Percentiles rank a stretch among this genome's conserved stretches.
phyloP scores from a whole-genome alignment of 1,140 invertebrate species.

The Scaptomyza hsui region DNA sequence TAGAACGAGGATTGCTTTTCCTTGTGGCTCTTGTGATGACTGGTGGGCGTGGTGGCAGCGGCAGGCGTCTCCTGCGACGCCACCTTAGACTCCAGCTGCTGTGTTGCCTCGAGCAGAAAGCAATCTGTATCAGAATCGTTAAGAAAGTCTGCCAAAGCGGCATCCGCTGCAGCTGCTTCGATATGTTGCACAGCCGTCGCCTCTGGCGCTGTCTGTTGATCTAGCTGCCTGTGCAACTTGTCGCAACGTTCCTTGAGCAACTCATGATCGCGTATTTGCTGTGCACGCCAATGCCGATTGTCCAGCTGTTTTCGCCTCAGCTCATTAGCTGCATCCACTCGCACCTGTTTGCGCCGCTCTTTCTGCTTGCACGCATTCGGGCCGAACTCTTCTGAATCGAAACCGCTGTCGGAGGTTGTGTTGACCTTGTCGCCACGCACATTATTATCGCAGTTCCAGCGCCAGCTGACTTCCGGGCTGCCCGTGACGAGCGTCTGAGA shows the following conservation, averaged over 20 bases:
- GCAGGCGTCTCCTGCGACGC: background rate
- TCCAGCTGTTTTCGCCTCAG: conserved; percentile 62
- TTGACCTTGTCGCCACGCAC: conserved; percentile 40
- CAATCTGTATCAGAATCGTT: conserved; percentile 77
- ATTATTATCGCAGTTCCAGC: conserved; percentile 59
- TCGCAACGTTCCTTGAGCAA: conserved; percentile 72
- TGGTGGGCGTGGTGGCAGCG: conserved; percentile 58
- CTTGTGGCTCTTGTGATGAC: conserved; percentile 47
- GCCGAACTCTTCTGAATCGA: conserved; percentile 64
- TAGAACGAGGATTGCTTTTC: conserved; percentile 74
- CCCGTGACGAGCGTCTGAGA: conserved; percentile 71
- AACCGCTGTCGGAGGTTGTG: conserved; percentile 69
- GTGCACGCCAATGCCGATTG: conserved; percentile 57
- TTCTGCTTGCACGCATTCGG: conserved; percentile 13
- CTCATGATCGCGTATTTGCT: conserved; percentile 64
- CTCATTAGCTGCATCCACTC: conserved; percentile 46
- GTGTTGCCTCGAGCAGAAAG: conserved; percentile 72
- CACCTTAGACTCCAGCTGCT: conserved; percentile 66
- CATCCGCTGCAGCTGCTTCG: conserved; percentile 21
- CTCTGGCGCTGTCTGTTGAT: conserved; percentile 39
- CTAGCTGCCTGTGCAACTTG: conserved; percentile 62
- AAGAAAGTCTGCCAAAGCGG: conserved; percentile 62
- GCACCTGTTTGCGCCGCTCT: conserved; percentile 54
- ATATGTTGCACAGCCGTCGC: background rate
- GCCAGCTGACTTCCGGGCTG: conserved; percentile 77